Conservation (phyloP, 2,888 invertebrate species). For the Athalia cordata region DNA sequence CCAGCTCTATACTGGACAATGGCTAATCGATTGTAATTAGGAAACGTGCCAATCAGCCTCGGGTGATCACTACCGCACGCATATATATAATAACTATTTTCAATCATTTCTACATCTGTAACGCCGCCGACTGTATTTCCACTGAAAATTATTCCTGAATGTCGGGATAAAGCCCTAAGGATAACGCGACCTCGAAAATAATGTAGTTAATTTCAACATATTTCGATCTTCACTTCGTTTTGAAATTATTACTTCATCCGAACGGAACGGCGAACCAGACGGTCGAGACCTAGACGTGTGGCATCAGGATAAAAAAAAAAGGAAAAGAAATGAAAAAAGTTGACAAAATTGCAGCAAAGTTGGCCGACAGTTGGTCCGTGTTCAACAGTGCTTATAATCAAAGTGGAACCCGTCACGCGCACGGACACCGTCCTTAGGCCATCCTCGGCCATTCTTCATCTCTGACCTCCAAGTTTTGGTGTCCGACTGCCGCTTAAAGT, state of each 20-base stretch:
- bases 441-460: constrained; percentile 35
- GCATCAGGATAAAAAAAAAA: not conserved
- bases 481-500: constrained; percentile 16
- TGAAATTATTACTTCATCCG: too few relatives aligned
- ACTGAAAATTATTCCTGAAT: too few relatives aligned
- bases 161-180: too few relatives aligned
- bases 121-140: too few relatives aligned
- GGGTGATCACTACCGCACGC: not conserved
- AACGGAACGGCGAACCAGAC: too few relatives aligned
- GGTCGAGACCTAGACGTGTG: too few relatives aligned
- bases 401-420: constrained; percentile 22
- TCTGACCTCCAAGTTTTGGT: constrained; percentile 34
- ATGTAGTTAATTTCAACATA: too few relatives aligned
- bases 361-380: not conserved
- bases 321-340: not conserved
- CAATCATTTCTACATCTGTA: too few relatives aligned
- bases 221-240: too few relatives aligned
- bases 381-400: not conserved
- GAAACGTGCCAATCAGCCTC: constrained; percentile 27
- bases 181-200: too few relatives aligned
- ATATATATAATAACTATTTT: too few relatives aligned
- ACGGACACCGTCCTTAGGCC: constrained; percentile 10
- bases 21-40: constrained; percentile 41
- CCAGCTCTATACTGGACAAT: constrained; percentile 21
- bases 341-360: constrained; percentile 6